These are phyloP conservation scores for Corticium candelabrum DNA, from an alignment of 37 sponge, comb jelly and placozoan species.

Conservation along the genomic window DNA sequence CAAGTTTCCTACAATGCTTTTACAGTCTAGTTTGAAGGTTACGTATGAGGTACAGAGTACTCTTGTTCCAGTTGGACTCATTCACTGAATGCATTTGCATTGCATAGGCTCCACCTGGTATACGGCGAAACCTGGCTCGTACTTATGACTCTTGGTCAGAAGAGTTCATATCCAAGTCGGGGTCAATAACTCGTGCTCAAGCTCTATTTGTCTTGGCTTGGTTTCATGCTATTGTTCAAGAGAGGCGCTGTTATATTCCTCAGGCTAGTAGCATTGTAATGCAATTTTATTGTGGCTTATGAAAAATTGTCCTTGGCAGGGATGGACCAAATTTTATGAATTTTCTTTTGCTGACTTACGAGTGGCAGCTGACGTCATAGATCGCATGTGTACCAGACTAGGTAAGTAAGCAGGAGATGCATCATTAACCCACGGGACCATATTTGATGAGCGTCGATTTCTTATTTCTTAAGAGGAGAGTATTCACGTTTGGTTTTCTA, in stretches of 20 bases:
- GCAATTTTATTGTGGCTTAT: neutral
- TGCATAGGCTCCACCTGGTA: slow-evolving; percentile 73
- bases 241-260: slow-evolving; percentile 83
- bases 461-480: neutral
- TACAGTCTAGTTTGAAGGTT: slow-evolving; percentile 80
- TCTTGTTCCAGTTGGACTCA: too few relatives aligned
- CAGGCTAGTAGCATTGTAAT: slow-evolving; percentile 17
- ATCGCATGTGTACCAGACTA: slow-evolving; percentile 39
- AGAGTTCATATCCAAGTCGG: slow-evolving; percentile 55
- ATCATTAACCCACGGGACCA: too few relatives aligned
- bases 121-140: slow-evolving; percentile 81
- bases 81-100: too few relatives aligned
- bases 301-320: slow-evolving; percentile 6
- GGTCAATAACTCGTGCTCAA: slow-evolving; percentile 47
- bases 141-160: slow-evolving; percentile 87
- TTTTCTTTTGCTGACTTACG: slow-evolving; percentile 87
- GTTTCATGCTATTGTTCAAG: slow-evolving; percentile 98
- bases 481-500: neutral
- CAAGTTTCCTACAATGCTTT: slow-evolving; percentile 71
- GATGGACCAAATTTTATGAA: slow-evolving; percentile 97
- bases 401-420: slow-evolving; percentile 12
- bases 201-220: slow-evolving; percentile 87
- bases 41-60: slow-evolving; percentile 43
- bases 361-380: slow-evolving; percentile 69
- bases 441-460: too few relatives aligned